Evolutionary conservation across 2,113 vertebrate species (phyloP).

Genomic region (Austrofundulus limnaeus): DNA sequence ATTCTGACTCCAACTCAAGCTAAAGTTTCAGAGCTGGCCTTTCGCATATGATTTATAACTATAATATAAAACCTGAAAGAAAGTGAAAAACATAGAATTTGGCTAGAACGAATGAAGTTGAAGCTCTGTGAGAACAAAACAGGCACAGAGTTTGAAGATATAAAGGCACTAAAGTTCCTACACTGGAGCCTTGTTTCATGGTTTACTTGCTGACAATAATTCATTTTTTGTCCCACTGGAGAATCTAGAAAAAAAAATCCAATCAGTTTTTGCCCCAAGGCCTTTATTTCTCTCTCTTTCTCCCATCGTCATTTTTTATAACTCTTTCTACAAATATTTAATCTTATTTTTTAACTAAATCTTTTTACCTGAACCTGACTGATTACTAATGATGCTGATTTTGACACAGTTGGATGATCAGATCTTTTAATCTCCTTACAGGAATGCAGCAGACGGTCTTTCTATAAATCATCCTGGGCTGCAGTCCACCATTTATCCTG

Average conservation of each 20-base stretch:
- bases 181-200: constrained; percentile 4
- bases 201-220: constrained; percentile 24
- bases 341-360: background rate
- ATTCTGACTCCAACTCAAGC: background rate
- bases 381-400: constrained; percentile 19
- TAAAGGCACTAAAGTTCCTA: background rate
- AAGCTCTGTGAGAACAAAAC: constrained; percentile 1
- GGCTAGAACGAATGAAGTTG: background rate
- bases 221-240: constrained; percentile 11
- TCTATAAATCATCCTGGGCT: constrained; percentile 40
- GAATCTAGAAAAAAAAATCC: background rate
- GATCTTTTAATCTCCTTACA: constrained; percentile 61
- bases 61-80: constrained; percentile 1
- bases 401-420: constrained; percentile 43
- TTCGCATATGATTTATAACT: background rate
- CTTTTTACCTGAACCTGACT: constrained; percentile 44
- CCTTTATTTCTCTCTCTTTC: background rate
- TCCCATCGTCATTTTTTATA: background rate
- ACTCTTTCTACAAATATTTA: constrained; percentile 6
- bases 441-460: constrained; percentile 23
- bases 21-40: background rate
- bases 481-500: constrained; percentile 12
- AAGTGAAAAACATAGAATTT: background rate
- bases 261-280: background rate
- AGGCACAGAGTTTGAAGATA: background rate